Percentiles rank a stretch among this genome's conserved stretches.
Conservation (phyloP, 2,888 invertebrate species). For the Galerucella calmariensis region DNA sequence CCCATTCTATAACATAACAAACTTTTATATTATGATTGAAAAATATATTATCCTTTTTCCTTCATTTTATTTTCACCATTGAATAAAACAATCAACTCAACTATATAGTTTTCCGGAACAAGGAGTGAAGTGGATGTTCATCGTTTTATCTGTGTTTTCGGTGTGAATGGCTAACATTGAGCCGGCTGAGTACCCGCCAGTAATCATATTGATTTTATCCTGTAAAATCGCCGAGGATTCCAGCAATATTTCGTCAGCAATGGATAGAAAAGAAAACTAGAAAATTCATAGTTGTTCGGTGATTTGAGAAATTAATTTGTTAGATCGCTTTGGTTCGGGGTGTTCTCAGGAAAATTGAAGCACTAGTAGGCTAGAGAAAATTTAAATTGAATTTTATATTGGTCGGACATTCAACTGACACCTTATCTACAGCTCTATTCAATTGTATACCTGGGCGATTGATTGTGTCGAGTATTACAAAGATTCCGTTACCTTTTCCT, state of each 20-base stretch:
- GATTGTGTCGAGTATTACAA: not conserved
- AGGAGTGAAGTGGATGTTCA: conserved; percentile 37
- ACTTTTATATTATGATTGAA: not conserved
- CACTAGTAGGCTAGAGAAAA: not conserved
- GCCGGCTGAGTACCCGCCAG: conserved; percentile 27
- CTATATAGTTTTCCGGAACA: conserved; percentile 19
- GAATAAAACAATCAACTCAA: conserved; percentile 23
- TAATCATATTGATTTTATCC: conserved; percentile 41
- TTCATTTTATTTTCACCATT: conserved; percentile 3
- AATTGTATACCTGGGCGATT: no score
- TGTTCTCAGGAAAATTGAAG: conserved; percentile 11
- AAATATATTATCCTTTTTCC: not conserved
- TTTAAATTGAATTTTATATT: conserved; percentile 21
- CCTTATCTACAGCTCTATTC: not conserved
- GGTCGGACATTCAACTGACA: not conserved
- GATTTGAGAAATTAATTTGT: conserved; percentile 18
- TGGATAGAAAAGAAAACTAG: conserved; percentile 32
- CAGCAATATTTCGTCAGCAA: conserved; percentile 35
- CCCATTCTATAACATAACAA: not conserved
- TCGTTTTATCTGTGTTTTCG: conserved; percentile 30
- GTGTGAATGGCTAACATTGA: conserved; percentile 40
- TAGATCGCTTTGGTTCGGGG: conserved; percentile 3
- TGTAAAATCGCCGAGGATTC: conserved; percentile 23
- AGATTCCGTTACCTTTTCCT: no score
- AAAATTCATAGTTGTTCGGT: conserved; percentile 26